Conservation (phyloP, 2,888 invertebrate species). For the Pegoplata infirma region DNA sequence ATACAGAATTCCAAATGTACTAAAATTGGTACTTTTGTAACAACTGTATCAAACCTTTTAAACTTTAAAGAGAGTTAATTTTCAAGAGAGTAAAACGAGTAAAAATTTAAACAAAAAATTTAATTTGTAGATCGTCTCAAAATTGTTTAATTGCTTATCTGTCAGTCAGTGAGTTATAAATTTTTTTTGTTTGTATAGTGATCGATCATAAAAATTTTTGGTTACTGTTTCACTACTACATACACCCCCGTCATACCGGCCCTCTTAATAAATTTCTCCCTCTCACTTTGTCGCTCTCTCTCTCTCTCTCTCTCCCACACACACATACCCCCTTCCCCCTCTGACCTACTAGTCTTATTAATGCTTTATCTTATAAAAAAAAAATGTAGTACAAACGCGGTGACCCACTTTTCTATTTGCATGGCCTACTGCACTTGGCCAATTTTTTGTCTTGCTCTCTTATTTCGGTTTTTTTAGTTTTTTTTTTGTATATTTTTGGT, state of each 20-base stretch:
- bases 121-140: background rate
- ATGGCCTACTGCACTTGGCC: conserved; percentile 79
- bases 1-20: background rate
- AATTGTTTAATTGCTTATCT: background rate
- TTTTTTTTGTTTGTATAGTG: background rate
- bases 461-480: conserved; percentile 15
- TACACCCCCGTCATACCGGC: background rate
- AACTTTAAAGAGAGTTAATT: background rate
- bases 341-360: background rate
- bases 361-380: conserved; percentile 8
- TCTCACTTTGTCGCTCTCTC: too few relatives aligned
- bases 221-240: background rate
- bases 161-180: background rate
- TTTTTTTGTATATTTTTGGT: conserved; percentile 17
- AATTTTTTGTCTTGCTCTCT: conserved; percentile 69
- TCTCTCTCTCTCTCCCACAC: too few relatives aligned
- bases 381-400: too few relatives aligned
- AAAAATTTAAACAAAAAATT: background rate
- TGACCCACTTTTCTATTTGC: conserved; percentile 77
- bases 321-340: background rate
- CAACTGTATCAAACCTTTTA: background rate
- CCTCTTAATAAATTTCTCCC: background rate
- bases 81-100: background rate
- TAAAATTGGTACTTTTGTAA: background rate
- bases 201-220: background rate